These are phyloP conservation scores for Tachysurus fulvidraco DNA, from an alignment of 2,113 vertebrate genomes.

Conservation along the genomic window DNA sequence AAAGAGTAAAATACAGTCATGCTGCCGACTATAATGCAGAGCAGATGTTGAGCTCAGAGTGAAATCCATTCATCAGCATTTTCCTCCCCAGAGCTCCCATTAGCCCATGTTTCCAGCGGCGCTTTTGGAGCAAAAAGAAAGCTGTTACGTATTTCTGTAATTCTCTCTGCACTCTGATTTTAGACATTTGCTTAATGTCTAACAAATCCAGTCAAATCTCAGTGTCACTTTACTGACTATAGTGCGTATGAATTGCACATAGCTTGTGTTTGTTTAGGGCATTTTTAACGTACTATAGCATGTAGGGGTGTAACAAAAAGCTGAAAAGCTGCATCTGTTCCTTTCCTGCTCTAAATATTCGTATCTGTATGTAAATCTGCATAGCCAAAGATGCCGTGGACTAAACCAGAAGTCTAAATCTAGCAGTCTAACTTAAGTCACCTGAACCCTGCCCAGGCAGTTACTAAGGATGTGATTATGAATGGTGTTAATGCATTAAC, in stretches of 20 bases:
- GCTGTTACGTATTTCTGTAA: not conserved
- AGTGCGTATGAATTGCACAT: not conserved
- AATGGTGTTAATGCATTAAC: not conserved
- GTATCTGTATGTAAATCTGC: not conserved
- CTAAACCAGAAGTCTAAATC: not conserved
- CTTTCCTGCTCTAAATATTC: not conserved
- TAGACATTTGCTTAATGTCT: not conserved
- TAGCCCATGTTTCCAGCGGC: slow-evolving; percentile 2
- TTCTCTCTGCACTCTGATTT: too few species aligned
- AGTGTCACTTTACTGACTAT: not conserved
- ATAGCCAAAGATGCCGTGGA: not conserved
- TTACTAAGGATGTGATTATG: not conserved
- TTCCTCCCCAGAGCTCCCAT: not conserved
- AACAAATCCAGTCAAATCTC: not conserved
- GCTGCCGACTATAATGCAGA: slow-evolving; percentile 16
- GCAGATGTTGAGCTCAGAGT: slow-evolving; percentile 44
- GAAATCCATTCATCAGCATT: slow-evolving; percentile 35
- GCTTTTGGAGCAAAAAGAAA: not conserved
- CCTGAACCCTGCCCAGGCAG: not conserved
- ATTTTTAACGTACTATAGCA: not conserved
- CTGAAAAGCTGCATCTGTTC: not conserved
- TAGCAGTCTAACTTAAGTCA: not conserved
- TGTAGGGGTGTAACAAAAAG: not conserved
- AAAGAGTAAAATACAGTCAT: not conserved
- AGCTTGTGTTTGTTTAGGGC: not conserved